Conservation (phyloP, 2,797 vertebrate genomes). For the Scyliorhinus canicula region DNA sequence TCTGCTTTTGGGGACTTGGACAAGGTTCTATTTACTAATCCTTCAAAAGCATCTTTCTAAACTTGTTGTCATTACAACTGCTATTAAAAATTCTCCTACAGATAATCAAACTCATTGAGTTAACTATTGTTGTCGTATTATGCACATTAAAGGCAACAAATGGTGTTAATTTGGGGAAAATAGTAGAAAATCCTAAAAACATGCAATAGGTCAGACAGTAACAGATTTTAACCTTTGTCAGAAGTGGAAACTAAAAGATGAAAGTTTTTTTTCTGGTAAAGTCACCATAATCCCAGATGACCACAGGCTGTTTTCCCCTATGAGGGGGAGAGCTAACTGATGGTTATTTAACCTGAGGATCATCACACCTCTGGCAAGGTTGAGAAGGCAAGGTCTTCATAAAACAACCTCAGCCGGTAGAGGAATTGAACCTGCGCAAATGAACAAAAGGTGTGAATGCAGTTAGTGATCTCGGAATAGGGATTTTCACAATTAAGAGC, state of each 20-base stretch:
- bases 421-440: too few relatives aligned
- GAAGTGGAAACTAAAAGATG: neutral
- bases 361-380: too few relatives aligned
- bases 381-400: too few relatives aligned
- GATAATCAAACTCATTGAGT: too few relatives aligned
- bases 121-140: neutral
- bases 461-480: neutral
- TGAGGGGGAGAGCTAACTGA: too few relatives aligned
- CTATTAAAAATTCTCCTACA: neutral
- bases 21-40: neutral
- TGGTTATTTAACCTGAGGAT: too few relatives aligned
- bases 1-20: too few relatives aligned
- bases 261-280: neutral
- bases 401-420: too few relatives aligned
- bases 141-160: neutral
- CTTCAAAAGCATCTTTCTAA: neutral
- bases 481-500: neutral
- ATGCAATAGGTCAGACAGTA: neutral
- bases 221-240: neutral
- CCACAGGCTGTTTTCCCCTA: too few relatives aligned
- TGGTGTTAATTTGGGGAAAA: neutral
- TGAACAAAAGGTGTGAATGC: too few relatives aligned
- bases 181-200: neutral
- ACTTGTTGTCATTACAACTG: neutral
- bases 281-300: too few relatives aligned